Evolutionary conservation across 1,140 invertebrate species (phyloP).

Genomic region (Megathymus violae): DNA sequence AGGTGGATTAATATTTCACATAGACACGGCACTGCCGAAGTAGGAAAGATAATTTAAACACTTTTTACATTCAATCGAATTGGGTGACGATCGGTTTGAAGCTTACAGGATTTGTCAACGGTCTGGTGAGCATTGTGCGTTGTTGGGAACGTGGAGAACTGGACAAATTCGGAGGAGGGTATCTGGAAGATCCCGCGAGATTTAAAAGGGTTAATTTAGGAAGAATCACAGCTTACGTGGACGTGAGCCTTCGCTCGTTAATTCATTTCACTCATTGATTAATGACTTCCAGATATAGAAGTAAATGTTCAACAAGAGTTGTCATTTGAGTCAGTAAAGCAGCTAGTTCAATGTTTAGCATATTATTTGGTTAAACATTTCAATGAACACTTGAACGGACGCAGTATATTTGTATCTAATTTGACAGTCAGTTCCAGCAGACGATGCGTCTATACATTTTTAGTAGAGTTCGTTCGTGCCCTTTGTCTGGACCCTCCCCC

Average conservation of each 20-base stretch:
- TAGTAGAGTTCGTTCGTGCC: slow-evolving; percentile 1
- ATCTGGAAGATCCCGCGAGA: slow-evolving; percentile 15
- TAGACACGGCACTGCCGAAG: too few relatives aligned
- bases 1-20: neutral
- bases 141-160: slow-evolving; percentile 37
- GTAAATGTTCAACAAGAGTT: too few relatives aligned
- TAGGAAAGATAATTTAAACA: slow-evolving; percentile 17
- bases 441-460: slow-evolving; percentile 5
- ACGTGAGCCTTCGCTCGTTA: too few relatives aligned
- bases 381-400: too few relatives aligned
- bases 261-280: too few relatives aligned
- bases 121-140: slow-evolving; percentile 52
- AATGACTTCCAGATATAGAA: too few relatives aligned
- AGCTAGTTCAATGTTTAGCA: too few relatives aligned
- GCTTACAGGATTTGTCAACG: slow-evolving; percentile 50
- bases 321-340: too few relatives aligned
- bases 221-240: neutral
- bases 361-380: too few relatives aligned
- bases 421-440: neutral
- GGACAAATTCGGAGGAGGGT: slow-evolving; percentile 20
- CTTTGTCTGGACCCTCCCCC: slow-evolving; percentile 16
- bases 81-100: slow-evolving; percentile 54
- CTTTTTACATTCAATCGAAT: slow-evolving; percentile 44
- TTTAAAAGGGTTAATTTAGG: slow-evolving; percentile 13
- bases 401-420: too few relatives aligned